Evolutionary conservation across 2,113 vertebrate genomes (phyloP).

Genomic region (Leucosticte australis): DNA sequence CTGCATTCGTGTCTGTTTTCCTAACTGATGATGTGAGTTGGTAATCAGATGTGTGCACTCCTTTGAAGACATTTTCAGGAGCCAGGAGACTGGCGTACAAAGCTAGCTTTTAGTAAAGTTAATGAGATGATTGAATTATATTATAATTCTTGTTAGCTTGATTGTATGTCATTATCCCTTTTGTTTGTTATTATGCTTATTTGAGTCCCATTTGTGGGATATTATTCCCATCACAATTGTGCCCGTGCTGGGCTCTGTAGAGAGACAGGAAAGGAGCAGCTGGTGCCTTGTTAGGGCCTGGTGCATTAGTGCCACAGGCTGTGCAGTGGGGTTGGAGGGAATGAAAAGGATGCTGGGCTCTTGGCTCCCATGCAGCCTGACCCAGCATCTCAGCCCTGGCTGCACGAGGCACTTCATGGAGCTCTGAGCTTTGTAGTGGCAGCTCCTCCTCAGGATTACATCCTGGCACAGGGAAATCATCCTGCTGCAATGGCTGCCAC

Average conservation of each 20-base stretch:
- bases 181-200: constrained; percentile 48
- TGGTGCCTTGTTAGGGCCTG: not conserved
- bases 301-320: not conserved
- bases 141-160: constrained; percentile 48
- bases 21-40: not conserved
- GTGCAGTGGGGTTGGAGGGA: not conserved
- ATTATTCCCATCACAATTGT: not conserved
- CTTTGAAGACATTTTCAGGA: constrained; percentile 32
- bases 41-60: constrained; percentile 26
- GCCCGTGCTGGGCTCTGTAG: not conserved
- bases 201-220: not conserved
- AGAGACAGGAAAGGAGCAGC: not conserved
- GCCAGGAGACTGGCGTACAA: constrained; percentile 25
- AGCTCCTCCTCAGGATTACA: not conserved
- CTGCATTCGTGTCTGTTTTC: not conserved
- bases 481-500: not conserved
- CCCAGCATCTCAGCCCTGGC: not conserved
- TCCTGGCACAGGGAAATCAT: not conserved
- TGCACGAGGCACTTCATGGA: fast-evolving
- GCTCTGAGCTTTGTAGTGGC: not conserved
- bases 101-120: constrained; percentile 38
- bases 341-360: not conserved
- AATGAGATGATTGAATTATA: constrained; percentile 62
- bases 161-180: constrained; percentile 41
- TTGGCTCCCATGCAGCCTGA: not conserved